These are phyloP conservation scores for Iselma pallidipennis DNA, from an alignment of 2,888 invertebrate genomes.

Conservation along the genomic window DNA sequence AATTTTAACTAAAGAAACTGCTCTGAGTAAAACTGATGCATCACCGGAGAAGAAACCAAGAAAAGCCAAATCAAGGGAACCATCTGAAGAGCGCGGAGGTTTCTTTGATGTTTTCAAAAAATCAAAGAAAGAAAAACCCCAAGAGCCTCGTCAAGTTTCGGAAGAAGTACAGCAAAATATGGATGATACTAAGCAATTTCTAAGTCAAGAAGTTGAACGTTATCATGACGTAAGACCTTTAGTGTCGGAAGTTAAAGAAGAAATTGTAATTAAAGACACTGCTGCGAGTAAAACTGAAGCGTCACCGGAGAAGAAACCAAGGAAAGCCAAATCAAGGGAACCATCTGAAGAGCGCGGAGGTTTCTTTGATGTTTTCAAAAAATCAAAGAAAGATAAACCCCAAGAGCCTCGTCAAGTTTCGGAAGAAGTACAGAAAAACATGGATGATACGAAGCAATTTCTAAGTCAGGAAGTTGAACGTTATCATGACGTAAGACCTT, in stretches of 20 bases:
- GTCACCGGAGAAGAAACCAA: neutral
- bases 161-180: constrained; percentile 29
- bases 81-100: neutral
- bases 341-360: constrained; percentile 2
- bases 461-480: constrained; percentile 41
- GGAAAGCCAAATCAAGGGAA: neutral
- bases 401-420: too few species aligned
- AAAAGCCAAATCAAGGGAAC: neutral
- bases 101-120: constrained; percentile 1
- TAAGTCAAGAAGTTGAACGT: constrained; percentile 32
- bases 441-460: too few species aligned
- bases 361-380: neutral
- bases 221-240: constrained; percentile 35
- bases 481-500: constrained; percentile 44
- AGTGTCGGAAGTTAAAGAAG: neutral
- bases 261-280: neutral
- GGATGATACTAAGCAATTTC: constrained; percentile 31
- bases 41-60: too few species aligned
- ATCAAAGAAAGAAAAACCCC: neutral
- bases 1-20: too few species aligned
- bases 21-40: too few species aligned
- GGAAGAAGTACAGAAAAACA: constrained; percentile 40
- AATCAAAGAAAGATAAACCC: too few species aligned
- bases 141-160: constrained; percentile 18
- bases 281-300: neutral